Base-by-base conservation (phyloP, 2,888 invertebrate species). In the Bembecia ichneumoniformis region DNA sequence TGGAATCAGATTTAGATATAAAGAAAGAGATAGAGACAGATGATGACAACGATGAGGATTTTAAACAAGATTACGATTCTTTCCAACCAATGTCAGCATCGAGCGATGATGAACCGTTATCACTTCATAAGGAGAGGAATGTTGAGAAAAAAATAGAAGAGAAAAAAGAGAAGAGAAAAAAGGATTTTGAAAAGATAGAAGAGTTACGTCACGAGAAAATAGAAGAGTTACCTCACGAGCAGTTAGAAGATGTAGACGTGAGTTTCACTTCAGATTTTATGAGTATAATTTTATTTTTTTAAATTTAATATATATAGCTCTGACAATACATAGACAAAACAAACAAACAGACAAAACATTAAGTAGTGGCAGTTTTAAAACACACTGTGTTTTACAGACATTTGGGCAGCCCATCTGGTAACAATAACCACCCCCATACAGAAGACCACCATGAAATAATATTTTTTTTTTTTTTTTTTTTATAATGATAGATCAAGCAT, bases 101-200 rank as follows among this genome's bases (percentile, higher is more conserved):
- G 9, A 76, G 73, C 59, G 76, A 74, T 56, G 79, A 83, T 57
- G 78, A 80, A 51, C 82, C 82, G 0, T 53, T 82, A 1, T 74
- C 77, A 0, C 35, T 72, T 5, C 76, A 73, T 51, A 78, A 72
- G 53, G 67, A 64, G 15, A 71, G 68, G 50, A 68, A 10, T 11
- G 11, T 17, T 15, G 15, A 64, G 44, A 52, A 51, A 20, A 61
- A 61, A 53, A 64, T 63, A 46, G 66, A 36, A 10, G 51, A 52
- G 46, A 73, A 54, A 48, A 51, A 57, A 43, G 65, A 62, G 51
- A 68, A 60, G 46, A 60, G 51, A 59, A 58, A 53, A 58, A 49
- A 47, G 51, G 45, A 16, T 14, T 43, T 43, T 35, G 50, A 54
- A 13, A 46, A 56, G 34, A 59, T 55, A 48, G 49, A 43, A n/a